A percentile compares a stretch with the other conserved stretches of the same genome.
Conservation (phyloP, 2,113 vertebrate species). For the Phaethon lepturus region DNA sequence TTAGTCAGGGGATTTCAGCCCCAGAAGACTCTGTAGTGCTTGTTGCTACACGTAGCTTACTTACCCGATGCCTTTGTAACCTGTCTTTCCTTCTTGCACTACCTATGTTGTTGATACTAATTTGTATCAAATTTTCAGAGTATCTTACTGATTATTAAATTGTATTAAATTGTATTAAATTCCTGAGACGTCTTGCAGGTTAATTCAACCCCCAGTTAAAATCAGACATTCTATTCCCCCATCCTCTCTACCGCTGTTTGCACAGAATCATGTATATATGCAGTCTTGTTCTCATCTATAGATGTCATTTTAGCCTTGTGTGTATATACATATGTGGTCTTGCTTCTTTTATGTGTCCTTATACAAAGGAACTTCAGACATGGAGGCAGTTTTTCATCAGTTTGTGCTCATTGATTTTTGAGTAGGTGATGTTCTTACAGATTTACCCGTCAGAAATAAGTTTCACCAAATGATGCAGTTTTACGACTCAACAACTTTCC, state of each 20-base stretch:
- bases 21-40: neutral
- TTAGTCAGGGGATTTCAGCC: neutral
- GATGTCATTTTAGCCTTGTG: neutral
- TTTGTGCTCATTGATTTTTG: neutral
- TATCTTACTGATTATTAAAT: neutral
- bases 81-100: neutral
- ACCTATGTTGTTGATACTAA: neutral
- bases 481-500: neutral
- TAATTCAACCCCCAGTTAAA: neutral
- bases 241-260: neutral
- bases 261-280: accelerated
- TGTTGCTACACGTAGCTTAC: neutral
- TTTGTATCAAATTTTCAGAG: neutral
- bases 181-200: neutral
- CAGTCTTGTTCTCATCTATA: neutral
- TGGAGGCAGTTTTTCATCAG: neutral
- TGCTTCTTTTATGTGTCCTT: neutral
- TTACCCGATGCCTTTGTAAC: neutral
- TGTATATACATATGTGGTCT: accelerated
- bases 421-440: neutral
- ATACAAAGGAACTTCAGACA: neutral
- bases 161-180: neutral
- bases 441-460: neutral
- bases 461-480: neutral
- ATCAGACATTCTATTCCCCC: neutral